Evolutionary conservation across 30 jellyfish, hydroid and myxozoan genomes (phyloP), one percentile per base, ranked within the genome.

Genomic region (Mastigias papua): DNA sequence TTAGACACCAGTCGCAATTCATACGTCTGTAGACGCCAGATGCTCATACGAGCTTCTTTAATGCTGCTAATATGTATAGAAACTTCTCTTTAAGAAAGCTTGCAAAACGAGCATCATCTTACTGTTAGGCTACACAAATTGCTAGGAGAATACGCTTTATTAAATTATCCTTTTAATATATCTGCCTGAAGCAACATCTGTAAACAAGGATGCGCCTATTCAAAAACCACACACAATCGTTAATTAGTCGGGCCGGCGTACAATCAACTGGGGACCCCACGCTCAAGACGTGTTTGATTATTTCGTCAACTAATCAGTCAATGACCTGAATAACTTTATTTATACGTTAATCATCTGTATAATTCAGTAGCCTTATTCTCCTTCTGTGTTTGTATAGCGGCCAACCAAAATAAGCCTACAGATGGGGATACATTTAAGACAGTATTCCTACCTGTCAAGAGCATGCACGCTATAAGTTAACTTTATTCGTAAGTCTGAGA

Each of bases 121-220:
- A 9, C 34, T 28, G 65, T 46, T 23, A 34, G 48, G 54, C 77
- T 25, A n/a, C 26, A 73, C 62, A 58, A 58, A 76, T 62, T 23
- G 48, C 27, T 23, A n/a, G 16, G 34, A 29, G 76, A 76, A 49
- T 28, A 15, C 46, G 66, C 37, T 16, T 26, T 63, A 76, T 76
- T 57, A 26, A 27, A 76, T 76, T 57, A 76, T 76, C 87, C 60
- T 26, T 37, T 76, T 23, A 76, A 54, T 76, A 76, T 49, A 61
- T 28, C 77, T 22, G 77, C 77, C 34, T 27, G 57, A 54, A 27
- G 76, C 34, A 62, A 76, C 54, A 17, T 76, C 22, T 72, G 83
- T 20, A 76, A 71, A 71, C 63, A 34, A 30, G 87, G 34, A 51
- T 25, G 63, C 87, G 76, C 32, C 72, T 23, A 37, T 27, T n/a